Conservation (phyloP, 2,888 invertebrate species). For the Cataglyphis albicans region DNA sequence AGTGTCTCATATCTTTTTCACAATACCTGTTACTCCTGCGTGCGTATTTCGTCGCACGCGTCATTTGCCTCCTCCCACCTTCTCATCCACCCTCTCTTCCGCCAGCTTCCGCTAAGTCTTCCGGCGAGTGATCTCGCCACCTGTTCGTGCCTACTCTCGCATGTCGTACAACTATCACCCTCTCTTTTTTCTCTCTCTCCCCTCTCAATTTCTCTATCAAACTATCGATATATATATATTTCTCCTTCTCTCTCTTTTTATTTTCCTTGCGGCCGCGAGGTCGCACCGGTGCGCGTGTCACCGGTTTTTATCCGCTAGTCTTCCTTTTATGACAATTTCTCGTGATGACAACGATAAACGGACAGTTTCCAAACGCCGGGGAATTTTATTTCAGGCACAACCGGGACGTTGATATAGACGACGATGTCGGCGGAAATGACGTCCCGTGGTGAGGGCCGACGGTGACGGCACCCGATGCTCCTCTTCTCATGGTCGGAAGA, state of each 20-base stretch:
- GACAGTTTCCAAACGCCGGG: constrained; percentile 7
- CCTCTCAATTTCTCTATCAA: not conserved
- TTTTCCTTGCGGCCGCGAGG: constrained; percentile 14
- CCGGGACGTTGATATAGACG: constrained; percentile 13
- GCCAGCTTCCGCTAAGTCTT: constrained; percentile 25
- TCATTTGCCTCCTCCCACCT: constrained; percentile 2
- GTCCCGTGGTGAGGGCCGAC: constrained; percentile 54
- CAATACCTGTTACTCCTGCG: constrained; percentile 68
- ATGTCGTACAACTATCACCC: constrained; percentile 32
- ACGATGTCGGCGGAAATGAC: constrained; percentile 49
- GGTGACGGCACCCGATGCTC: constrained; percentile 70
- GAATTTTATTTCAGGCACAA: not conserved
- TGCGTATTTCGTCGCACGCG: constrained; percentile 20
- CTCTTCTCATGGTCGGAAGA: constrained; percentile 71
- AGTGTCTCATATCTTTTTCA: constrained; percentile 10
- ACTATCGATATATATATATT: not conserved
- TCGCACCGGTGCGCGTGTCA: constrained; percentile 2
- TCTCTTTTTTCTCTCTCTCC: not conserved
- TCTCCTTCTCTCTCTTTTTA: not conserved
- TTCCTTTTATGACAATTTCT: not conserved
- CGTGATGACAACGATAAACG: constrained; percentile 19
- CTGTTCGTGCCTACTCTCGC: constrained; percentile 65
- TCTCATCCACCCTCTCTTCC: constrained; percentile 43
- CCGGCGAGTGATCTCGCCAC: constrained; percentile 59
- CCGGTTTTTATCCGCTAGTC: not conserved